These are phyloP conservation scores for Bungarus multicinctus DNA, from an alignment of 2,113 vertebrate species.

Conservation along the genomic window DNA sequence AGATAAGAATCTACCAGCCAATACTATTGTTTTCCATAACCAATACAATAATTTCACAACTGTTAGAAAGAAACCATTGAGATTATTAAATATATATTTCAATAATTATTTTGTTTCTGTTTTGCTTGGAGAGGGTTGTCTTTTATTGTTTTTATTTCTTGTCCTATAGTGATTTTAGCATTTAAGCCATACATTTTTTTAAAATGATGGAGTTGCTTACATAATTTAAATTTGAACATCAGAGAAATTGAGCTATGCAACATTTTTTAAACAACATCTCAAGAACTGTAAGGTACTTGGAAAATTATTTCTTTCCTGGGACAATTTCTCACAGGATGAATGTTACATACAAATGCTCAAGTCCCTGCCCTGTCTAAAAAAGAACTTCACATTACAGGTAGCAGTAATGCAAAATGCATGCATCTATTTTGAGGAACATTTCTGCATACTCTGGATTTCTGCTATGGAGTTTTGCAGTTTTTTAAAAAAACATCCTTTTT, in stretches of 20 bases:
- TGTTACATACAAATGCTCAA: not conserved
- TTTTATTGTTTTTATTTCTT: not conserved
- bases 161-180: not conserved
- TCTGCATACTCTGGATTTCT: not conserved
- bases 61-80: not conserved
- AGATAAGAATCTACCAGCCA: not conserved
- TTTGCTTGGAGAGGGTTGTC: not conserved
- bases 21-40: not conserved
- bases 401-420: not conserved
- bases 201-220: not conserved
- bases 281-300: not conserved
- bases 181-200: conserved; percentile 2
- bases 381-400: not conserved
- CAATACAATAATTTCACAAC: not conserved
- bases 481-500: not conserved
- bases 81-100: not conserved
- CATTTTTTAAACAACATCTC: not conserved
- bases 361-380: not conserved
- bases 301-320: not conserved
- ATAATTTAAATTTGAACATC: not conserved
- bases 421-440: not conserved
- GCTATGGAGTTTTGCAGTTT: not conserved
- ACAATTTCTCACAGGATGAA: not conserved
- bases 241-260: not conserved
- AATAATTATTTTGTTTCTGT: not conserved